Evolutionary conservation across 2,113 vertebrate genomes (phyloP), one percentile per base, ranked within the genome.

Genomic region (Onychostruthus taczanowskii): DNA sequence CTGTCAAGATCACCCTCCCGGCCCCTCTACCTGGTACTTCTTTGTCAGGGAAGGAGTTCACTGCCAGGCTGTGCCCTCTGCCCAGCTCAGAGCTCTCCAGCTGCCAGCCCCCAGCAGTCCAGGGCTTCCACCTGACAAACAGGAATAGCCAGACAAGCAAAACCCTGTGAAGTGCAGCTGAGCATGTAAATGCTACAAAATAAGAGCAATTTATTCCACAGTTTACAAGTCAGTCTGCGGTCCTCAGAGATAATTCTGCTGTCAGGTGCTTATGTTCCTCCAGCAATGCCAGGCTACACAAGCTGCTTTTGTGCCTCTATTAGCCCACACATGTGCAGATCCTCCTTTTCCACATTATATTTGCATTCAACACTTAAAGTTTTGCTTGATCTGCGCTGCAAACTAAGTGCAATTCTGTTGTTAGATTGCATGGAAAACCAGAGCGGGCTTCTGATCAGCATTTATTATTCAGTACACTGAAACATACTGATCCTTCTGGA

Each of bases 191-290:
- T 56, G 70, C 56, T 64, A 49, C 74, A 79, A 74, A 82, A 53
- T 35, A 58, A 44, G 50, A 69, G 89, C 82, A 44, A 85, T 72
- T 85, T 76, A 85, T 58, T 56, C 74, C 44, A 27, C 16, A 43
- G 64, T 75, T 89, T 94, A 77, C 63, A 64, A 89, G 53, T 39
- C 79, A 33, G 76, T 23, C 92, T 83, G 70, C 35, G 91, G 75
- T 64, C 77, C 77, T 84, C 56, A 18, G 68, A 81, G 91, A 64
- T 44, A 67, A 75, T 56, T 79, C 64, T 59, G 11, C 85, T 77
- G 43, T 56, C 94, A 56, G 70, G 50, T 58, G 66, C 55, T 70
- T 33, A 2, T 16, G 19, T 9, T 23, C 12, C 69, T 61, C 7
- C 35, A 64, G 70, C 81, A 49, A n/a, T 41, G 41, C 63, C 70